Evolutionary conservation across 1,140 invertebrate genomes (phyloP).

Genomic region (Araneus ventricosus): DNA sequence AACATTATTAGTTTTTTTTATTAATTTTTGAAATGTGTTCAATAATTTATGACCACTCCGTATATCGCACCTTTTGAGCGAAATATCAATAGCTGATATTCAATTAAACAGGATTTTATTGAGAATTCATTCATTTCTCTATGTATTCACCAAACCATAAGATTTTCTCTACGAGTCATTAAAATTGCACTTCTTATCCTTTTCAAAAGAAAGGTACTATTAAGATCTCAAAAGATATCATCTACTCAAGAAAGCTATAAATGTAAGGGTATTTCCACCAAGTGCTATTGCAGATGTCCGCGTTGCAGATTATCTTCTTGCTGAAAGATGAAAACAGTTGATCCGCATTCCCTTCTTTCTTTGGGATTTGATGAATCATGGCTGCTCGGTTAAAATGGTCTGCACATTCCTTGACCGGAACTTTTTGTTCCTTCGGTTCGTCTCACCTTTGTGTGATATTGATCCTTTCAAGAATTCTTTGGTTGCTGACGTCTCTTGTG

Average conservation of each 20-base stretch:
- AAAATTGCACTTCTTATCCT: too few species aligned
- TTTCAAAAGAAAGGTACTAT: too few species aligned
- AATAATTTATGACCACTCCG: too few species aligned
- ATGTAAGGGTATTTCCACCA: background rate
- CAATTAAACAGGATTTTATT: too few species aligned
- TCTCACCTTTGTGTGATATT: background rate
- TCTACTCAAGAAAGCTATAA: background rate
- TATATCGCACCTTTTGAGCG: too few species aligned
- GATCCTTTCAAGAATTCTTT: conserved; percentile 17
- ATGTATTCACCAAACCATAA: too few species aligned
- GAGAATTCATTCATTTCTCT: too few species aligned
- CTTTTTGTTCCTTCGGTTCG: background rate
- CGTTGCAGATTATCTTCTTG: background rate
- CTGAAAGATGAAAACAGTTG: background rate
- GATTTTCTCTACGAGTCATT: too few species aligned
- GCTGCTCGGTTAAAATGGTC: conserved; percentile 3
- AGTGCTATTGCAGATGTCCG: background rate
- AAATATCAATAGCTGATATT: too few species aligned
- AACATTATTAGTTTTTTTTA: too few species aligned
- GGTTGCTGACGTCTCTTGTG: background rate
- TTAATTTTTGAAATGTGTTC: too few species aligned
- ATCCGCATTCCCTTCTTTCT: background rate
- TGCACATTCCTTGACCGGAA: background rate
- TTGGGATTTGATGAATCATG: background rate
- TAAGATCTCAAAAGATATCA: background rate